phyloP scores from a whole-genome alignment of 2,113 vertebrate genomes.

The Dromas ardeola region DNA sequence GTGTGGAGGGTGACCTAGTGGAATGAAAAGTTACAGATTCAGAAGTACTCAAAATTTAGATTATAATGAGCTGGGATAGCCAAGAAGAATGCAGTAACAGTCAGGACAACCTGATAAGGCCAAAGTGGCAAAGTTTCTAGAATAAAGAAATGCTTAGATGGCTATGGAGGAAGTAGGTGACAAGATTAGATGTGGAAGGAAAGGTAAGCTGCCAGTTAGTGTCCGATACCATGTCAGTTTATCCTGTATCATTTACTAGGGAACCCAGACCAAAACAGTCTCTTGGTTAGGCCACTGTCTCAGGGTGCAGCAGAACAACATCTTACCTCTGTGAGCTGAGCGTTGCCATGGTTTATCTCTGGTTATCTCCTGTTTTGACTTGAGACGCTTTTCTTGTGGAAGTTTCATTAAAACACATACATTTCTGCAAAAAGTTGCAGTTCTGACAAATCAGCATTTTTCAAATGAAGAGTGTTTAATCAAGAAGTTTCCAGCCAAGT shows the following conservation, averaged over 20 bases:
- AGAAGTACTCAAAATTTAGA: neutral
- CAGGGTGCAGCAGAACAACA: neutral
- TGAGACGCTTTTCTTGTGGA: neutral
- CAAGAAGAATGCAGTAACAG: neutral
- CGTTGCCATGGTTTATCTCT: neutral
- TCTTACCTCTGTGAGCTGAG: neutral
- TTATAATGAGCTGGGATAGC: neutral
- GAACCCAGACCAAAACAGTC: neutral
- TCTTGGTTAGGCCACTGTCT: neutral
- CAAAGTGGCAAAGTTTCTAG: neutral
- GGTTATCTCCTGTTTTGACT: neutral
- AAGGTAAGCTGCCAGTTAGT: neutral
- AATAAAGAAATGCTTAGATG: neutral
- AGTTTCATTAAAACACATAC: neutral
- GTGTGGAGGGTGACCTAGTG: neutral
- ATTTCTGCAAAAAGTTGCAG: neutral
- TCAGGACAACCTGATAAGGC: neutral
- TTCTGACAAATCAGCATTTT: conserved; percentile 27
- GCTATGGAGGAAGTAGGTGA: neutral
- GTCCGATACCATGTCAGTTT: neutral
- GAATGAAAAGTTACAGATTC: neutral
- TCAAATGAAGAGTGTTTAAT: neutral
- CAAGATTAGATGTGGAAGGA: neutral
- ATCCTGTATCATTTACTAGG: neutral
- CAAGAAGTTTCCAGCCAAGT: conserved; percentile 21